Evolutionary conservation across 37 sponge, comb jelly and placozoan genomes (phyloP), one percentile per base, ranked within the genome.

Genomic region (Ianthella basta): DNA sequence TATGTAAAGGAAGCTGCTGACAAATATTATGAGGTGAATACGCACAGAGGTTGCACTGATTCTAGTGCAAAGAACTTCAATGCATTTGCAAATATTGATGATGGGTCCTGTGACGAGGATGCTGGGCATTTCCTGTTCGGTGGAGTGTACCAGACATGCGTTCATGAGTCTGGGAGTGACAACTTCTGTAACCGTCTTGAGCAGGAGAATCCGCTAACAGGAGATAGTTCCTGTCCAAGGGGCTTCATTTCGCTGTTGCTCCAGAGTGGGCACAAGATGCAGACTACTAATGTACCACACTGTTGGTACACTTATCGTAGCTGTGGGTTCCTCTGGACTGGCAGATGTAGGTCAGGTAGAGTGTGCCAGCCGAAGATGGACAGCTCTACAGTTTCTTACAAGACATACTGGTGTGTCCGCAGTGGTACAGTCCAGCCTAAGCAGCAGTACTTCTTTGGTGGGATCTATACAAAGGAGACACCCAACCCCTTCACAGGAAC

Each of bases 111-210:
- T 68, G 65, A 82, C 4, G 67, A 83, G 15, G 64, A 86, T 0
- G 55, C 29, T 18, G 70, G 82, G 8, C 88, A 86, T 29, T 90
- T 86, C 60, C 32, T 81, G 6, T 94, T 94, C 86, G 94, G 91
- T 19, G 94, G 94, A 6, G 84, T 94, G 0, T 94, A 66, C 30
- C 94, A 94, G 69, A 87, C 85, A 10, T 93, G 94, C 56, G 67
- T 25, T 33, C 79, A 64, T 59, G 89, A 86, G 29, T 44, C 54
- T n/a, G 38, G 38, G 54, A 36, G 54, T 1, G 21, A 53, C n/a
- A 60, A 80, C 36, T 15, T 78, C 1, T 78, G 79, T 78, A 18
- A 59, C 16, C n/a, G 59, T 24, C 34, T 83, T 4, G 53, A 15
- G 6, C 87, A 91, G 81, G 78, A 54, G 30, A 91, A 91, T 64